Evolutionary conservation across 2,888 invertebrate genomes (phyloP), one percentile per base, ranked within the genome.

Genomic region (Pandemis corylana): DNA sequence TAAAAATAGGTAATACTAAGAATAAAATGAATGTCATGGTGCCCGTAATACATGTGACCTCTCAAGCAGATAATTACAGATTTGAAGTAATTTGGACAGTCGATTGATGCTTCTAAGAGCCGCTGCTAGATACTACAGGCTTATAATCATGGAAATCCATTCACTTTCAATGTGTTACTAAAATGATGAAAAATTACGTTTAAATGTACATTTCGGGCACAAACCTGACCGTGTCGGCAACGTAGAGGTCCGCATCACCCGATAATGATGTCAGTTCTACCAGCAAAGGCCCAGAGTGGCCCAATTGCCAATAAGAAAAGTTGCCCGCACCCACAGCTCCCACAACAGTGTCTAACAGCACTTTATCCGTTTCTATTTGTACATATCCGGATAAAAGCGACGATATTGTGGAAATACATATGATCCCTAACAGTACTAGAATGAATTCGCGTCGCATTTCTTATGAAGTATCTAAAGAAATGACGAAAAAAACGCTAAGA

Each of bases 251-350:
- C 0, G 94, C 94, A 72, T 94, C 94, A 3, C 94, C 94, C 0
- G 85, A 78, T 49, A 92, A 15, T 2, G 93, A 91, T 0, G 87
- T 90, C 10, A 94, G 72, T 79, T 94, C 93, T 0, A 94, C 86
- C 42, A 90, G 73, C 56, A 94, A 66, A 15, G 90, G 90, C 0
- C 94, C 94, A 0, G 81, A 81, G 56, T 94, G 91, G 0, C 90
- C 90, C 9, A 93, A 80, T 81, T 93, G 93, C 94, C 94, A 94
- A 72, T 92, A 94, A 0, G 94, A 92, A 78, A 93, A 93, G 83
- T 94, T 94, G 0, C 94, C 94, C 1, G 92, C 92, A 0, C 91
- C 90, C 0, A 94, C 94, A 0, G 82, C 80, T 0, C 94, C 94
- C 0, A 85, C 83, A 0, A 94, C 93, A 0, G 91, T 91, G 76